Conservation (phyloP, 30 jellyfish, hydroid and myxozoan species). For the Turritopsis dohrnii region DNA sequence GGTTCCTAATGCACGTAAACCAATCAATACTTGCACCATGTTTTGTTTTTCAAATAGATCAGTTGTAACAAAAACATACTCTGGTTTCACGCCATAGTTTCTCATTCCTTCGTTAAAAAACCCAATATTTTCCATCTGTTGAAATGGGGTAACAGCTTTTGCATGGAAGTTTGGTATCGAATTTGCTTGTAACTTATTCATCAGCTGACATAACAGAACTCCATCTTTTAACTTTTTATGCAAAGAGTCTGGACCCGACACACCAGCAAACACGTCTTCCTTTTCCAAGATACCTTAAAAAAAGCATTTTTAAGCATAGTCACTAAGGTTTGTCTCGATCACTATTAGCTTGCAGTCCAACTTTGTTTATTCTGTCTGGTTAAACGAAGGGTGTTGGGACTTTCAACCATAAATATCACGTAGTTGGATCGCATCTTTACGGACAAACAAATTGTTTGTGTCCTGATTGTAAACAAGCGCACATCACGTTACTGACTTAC, state of each 20-base stretch:
- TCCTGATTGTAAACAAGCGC: too few relatives aligned
- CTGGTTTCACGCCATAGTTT: conserved; percentile 12
- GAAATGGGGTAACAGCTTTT: conserved; percentile 5
- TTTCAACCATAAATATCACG: too few relatives aligned
- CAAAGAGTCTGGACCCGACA: neutral
- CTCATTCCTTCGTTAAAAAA: conserved; percentile 24
- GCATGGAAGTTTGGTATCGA: neutral
- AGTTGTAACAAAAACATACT: conserved; percentile 14
- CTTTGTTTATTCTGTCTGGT: too few relatives aligned
- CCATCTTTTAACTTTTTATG: conserved; percentile 10
- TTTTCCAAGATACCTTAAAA: neutral
- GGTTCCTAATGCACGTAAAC: conserved; percentile 1
- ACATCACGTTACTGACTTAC: too few relatives aligned
- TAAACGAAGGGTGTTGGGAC: too few relatives aligned
- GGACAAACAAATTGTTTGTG: too few relatives aligned
- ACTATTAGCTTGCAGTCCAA: too few relatives aligned
- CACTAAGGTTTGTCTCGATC: too few relatives aligned
- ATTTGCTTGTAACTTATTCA: conserved; percentile 10
- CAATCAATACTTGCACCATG: conserved; percentile 4
- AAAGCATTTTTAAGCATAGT: neutral
- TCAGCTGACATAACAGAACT: conserved; percentile 13
- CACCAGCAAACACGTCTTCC: neutral
- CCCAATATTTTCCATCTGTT: conserved; percentile 22
- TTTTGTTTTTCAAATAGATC: conserved; percentile 6
- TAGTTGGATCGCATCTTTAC: too few relatives aligned